Percentiles rank a stretch among this genome's conserved stretches.
These are phyloP conservation scores for Xestoiulus laeticollis DNA, from an alignment of 2,888 invertebrate species.

Conservation along the genomic window DNA sequence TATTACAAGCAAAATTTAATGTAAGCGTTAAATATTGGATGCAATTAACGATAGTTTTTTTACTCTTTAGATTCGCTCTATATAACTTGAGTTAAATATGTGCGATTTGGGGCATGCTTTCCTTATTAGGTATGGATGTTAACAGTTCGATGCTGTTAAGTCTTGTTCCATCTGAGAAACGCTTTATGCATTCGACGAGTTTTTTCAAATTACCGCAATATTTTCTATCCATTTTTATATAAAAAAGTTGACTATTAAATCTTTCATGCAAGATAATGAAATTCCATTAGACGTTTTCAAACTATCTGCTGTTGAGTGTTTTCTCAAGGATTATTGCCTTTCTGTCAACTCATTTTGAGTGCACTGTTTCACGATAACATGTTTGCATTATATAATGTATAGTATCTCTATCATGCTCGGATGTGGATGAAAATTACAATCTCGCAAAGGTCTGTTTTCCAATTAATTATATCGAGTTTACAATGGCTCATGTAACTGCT, in stretches of 20 bases:
- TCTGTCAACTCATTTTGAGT: slow-evolving; percentile 24
- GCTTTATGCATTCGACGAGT: neutral
- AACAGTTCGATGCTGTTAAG: too few species aligned
- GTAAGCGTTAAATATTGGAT: too few species aligned
- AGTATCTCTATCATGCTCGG: neutral
- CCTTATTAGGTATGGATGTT: too few species aligned
- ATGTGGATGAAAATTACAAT: neutral
- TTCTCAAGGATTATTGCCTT: slow-evolving; percentile 30
- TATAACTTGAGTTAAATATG: too few species aligned
- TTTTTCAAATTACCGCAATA: neutral
- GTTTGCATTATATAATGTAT: neutral
- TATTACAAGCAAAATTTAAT: too few species aligned
- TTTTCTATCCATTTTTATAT: neutral
- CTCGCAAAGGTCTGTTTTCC: neutral
- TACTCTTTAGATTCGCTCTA: too few species aligned
- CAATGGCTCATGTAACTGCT: neutral
- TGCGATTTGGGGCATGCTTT: too few species aligned
- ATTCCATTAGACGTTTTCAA: neutral
- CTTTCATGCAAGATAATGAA: neutral
- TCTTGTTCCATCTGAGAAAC: too few species aligned
- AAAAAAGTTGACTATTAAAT: neutral
- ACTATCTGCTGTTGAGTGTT: neutral
- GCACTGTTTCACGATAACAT: neutral
- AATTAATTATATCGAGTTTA: neutral
- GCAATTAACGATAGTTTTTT: too few species aligned